These are phyloP conservation scores for Caenorhabditis afra DNA, from an alignment of 2,888 invertebrate genomes.

Conservation along the genomic window DNA sequence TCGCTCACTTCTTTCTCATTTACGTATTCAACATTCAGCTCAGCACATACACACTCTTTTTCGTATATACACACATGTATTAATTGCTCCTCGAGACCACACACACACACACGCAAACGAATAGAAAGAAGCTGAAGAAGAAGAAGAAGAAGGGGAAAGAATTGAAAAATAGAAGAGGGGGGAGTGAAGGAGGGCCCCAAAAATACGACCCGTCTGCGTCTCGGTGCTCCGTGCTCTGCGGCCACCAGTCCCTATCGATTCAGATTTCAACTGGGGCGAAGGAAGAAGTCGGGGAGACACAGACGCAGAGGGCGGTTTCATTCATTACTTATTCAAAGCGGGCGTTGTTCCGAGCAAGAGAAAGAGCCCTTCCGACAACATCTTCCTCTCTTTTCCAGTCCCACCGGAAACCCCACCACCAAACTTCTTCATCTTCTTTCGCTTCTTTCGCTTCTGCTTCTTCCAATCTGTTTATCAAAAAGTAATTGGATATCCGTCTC, in stretches of 20 bases:
- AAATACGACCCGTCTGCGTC: slow-evolving; percentile 47
- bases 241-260: slow-evolving; percentile 41
- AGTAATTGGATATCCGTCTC: slow-evolving; percentile 10
- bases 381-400: too few species aligned
- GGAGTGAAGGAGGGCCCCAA: background rate
- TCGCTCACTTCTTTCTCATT: too few species aligned
- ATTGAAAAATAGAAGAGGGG: too few species aligned
- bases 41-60: background rate
- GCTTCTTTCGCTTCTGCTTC: background rate
- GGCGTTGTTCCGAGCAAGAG: background rate
- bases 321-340: slow-evolving; percentile 55
- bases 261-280: slow-evolving; percentile 41
- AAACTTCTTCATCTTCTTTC: background rate
- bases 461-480: slow-evolving; percentile 29
- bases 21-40: background rate
- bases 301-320: slow-evolving; percentile 35
- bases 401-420: too few species aligned
- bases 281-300: slow-evolving; percentile 16
- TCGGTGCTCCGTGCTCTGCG: slow-evolving; percentile 11
- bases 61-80: background rate
- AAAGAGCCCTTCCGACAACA: slow-evolving; percentile 9
- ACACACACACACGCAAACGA: too few species aligned
- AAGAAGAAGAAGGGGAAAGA: too few species aligned
- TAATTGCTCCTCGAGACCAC: background rate
- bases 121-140: too few species aligned